Evolutionary conservation across 2,113 vertebrate genomes (phyloP).

Genomic region (Forbesichthys agassizii): DNA sequence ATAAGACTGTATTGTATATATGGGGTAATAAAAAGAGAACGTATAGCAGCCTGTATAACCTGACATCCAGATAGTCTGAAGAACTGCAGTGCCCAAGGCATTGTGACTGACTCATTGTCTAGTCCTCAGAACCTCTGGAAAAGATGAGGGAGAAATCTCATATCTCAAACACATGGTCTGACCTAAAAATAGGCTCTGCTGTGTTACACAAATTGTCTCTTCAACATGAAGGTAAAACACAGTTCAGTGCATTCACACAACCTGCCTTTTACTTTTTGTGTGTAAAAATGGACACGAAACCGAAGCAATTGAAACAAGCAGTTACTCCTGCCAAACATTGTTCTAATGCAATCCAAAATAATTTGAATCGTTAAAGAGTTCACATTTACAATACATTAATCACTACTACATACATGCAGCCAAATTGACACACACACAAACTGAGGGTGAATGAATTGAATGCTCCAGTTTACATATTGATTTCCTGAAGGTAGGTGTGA

Average conservation of each 20-base stretch:
- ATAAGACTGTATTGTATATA: too few species aligned
- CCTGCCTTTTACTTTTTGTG: too few species aligned
- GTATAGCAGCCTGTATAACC: background rate
- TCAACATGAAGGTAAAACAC: too few species aligned
- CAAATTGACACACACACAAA: constrained; percentile 9
- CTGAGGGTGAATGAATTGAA: background rate
- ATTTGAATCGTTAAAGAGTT: background rate
- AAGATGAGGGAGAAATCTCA: background rate
- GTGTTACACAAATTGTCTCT: background rate
- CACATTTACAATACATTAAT: constrained; percentile 42
- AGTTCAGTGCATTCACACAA: too few species aligned
- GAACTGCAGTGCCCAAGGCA: constrained; percentile 11
- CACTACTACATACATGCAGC: constrained; percentile 25
- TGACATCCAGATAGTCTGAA: constrained; percentile 18
- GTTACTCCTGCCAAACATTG: background rate
- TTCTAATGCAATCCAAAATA: background rate
- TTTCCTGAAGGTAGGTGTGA: constrained; percentile 13
- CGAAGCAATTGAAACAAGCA: background rate
- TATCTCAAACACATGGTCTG: background rate
- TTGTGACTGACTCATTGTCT: constrained; percentile 11
- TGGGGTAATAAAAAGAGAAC: too few species aligned
- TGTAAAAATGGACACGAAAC: background rate
- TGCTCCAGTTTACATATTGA: constrained; percentile 13
- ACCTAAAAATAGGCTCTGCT: too few species aligned
- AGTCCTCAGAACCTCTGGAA: constrained; percentile 19